These are phyloP conservation scores for Heliornis fulica DNA, from an alignment of 2,113 vertebrate genomes.

Conservation along the genomic window DNA sequence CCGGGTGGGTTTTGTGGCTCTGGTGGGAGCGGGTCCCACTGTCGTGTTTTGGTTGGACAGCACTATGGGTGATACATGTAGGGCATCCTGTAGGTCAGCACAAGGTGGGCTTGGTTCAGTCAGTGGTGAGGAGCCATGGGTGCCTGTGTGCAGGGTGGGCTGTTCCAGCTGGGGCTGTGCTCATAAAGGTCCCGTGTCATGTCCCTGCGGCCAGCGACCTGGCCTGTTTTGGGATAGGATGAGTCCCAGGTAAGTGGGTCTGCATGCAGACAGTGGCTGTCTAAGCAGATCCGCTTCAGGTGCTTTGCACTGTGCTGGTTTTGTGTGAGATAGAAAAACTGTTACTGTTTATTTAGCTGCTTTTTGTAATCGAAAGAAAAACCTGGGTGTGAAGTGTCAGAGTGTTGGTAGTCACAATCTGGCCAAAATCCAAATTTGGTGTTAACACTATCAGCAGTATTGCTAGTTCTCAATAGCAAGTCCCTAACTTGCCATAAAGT, in stretches of 20 bases:
- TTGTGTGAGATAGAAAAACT: background rate
- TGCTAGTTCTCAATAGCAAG: background rate
- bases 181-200: fast-evolving
- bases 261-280: background rate
- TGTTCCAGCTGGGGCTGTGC: background rate
- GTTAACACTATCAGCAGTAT: fast-evolving
- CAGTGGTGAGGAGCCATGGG: fast-evolving
- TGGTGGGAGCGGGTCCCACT: fast-evolving
- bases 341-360: background rate
- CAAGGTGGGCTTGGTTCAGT: background rate
- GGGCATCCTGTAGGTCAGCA: background rate
- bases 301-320: background rate
- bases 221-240: fast-evolving
- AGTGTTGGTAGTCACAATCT: background rate
- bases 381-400: background rate
- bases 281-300: background rate
- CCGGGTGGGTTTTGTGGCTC: fast-evolving
- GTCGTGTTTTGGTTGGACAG: fast-evolving
- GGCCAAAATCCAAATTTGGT: background rate
- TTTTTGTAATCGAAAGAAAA: background rate
- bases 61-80: fast-evolving
- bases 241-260: no score
- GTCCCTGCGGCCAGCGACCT: background rate
- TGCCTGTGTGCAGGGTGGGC: background rate
- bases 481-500: background rate